phyloP scores from a whole-genome alignment of 2,888 invertebrate species.

The Cantharis rustica region DNA sequence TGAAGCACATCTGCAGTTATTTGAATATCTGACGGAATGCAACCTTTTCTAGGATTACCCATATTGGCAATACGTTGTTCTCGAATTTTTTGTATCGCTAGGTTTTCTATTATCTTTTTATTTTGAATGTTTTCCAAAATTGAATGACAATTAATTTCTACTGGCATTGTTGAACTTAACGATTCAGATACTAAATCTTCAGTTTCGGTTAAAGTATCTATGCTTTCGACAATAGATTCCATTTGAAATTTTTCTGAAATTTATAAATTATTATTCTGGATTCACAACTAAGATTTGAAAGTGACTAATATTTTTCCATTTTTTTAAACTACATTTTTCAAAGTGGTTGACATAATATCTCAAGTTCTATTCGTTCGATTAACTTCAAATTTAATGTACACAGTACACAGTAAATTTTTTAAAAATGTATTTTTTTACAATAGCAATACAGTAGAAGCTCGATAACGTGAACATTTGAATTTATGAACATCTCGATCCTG shows the following conservation, averaged over 20 bases:
- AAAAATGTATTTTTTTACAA: too few relatives aligned
- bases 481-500: too few relatives aligned
- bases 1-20: background rate
- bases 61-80: slow-evolving; percentile 45
- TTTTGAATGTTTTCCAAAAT: background rate
- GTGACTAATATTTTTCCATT: too few relatives aligned
- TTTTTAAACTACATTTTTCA: too few relatives aligned
- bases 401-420: too few relatives aligned
- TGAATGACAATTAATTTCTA: background rate
- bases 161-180: background rate
- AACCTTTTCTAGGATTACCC: slow-evolving; percentile 44
- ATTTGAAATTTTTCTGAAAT: background rate
- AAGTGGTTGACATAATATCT: too few relatives aligned
- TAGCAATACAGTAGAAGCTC: too few relatives aligned
- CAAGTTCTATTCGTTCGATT: too few relatives aligned
- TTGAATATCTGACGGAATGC: slow-evolving; percentile 34
- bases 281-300: too few relatives aligned
- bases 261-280: background rate
- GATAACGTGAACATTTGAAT: too few relatives aligned
- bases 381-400: too few relatives aligned
- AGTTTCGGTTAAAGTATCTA: background rate
- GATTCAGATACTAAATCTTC: background rate
- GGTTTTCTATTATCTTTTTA: slow-evolving; percentile 27
- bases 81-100: slow-evolving; percentile 45
- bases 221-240: background rate